Conservation (phyloP, 2,797 vertebrate species). For the Hozukius guyotensis region DNA sequence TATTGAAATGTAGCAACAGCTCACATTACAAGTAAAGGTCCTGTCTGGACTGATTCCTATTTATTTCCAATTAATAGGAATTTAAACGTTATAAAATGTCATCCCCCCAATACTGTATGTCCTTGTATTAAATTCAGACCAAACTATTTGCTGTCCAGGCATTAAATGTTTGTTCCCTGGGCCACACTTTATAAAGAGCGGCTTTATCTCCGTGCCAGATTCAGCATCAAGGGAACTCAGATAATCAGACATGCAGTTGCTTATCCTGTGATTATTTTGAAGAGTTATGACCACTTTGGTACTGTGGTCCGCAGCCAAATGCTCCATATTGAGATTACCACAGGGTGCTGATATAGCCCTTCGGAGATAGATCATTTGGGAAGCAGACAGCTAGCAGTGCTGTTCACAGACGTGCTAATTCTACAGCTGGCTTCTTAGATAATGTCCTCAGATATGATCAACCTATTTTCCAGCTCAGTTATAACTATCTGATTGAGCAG, state of each 20-base stretch:
- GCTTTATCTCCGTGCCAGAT: slow-evolving; percentile 38
- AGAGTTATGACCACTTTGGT: slow-evolving; percentile 55
- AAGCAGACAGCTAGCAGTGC: slow-evolving; percentile 38
- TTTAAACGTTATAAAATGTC: not conserved
- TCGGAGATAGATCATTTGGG: slow-evolving; percentile 55
- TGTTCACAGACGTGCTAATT: slow-evolving; percentile 36
- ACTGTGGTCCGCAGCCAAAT: slow-evolving; percentile 64
- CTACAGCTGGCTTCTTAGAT: slow-evolving; percentile 24
- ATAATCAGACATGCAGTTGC: slow-evolving; percentile 70
- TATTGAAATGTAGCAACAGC: not conserved
- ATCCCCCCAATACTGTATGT: not conserved
- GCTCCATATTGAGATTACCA: slow-evolving; percentile 68
- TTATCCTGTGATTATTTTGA: slow-evolving; percentile 62
- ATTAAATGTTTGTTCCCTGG: slow-evolving; percentile 28
- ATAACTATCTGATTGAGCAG: slow-evolving; percentile 17
- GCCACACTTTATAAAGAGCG: slow-evolving; percentile 37
- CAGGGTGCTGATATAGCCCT: slow-evolving; percentile 55
- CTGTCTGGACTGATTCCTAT: not conserved
- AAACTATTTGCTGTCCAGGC: slow-evolving; percentile 22
- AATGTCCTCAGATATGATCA: slow-evolving; percentile 45
- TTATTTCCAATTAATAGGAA: not conserved
- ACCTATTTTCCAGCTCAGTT: slow-evolving; percentile 43
- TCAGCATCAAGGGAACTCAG: slow-evolving; percentile 41
- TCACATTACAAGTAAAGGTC: not conserved
- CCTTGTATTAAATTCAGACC: not conserved